Percentiles rank a stretch among this genome's conserved stretches.
phyloP scores from a whole-genome alignment of 2,797 vertebrate species.

The Crenuchus spilurus region DNA sequence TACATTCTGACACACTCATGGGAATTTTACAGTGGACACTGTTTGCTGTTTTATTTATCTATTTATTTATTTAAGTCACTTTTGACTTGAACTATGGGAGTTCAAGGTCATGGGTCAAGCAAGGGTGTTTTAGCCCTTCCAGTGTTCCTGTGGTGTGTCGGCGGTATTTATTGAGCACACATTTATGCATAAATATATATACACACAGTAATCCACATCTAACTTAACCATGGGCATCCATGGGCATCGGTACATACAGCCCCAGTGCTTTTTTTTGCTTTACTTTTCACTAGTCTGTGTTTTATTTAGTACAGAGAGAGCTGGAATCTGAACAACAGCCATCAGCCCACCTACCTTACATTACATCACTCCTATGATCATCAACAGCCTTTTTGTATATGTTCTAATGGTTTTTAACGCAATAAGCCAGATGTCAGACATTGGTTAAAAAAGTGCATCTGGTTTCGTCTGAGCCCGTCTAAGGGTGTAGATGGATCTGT shows the following conservation, averaged over 20 bases:
- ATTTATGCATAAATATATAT: constrained; percentile 6
- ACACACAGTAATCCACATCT: neutral
- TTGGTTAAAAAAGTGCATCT: neutral
- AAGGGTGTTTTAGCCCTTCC: constrained; percentile 42
- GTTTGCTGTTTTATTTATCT: constrained; percentile 78
- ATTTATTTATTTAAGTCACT: constrained; percentile 83
- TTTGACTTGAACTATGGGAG: constrained; percentile 50
- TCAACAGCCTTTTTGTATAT: neutral
- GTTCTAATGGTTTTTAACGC: neutral
- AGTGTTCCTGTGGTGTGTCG: constrained; percentile 46
- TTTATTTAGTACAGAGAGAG: constrained; percentile 8
- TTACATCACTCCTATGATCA: neutral
- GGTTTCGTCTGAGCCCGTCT: neutral
- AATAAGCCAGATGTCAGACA: neutral
- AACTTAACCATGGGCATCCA: constrained; percentile 23
- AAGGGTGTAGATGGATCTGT: constrained; percentile 46
- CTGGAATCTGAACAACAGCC: constrained; percentile 11
- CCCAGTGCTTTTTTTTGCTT: neutral
- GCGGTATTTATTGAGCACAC: constrained; percentile 27
- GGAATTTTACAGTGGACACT: constrained; percentile 54
- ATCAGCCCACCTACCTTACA: neutral
- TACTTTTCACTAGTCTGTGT: neutral
- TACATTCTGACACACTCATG: constrained; percentile 2
- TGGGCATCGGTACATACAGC: constrained; percentile 48
- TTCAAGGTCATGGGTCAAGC: constrained; percentile 48